Evolutionary conservation across 1,140 invertebrate genomes (phyloP).

Genomic region (Euglossa dilemma): DNA sequence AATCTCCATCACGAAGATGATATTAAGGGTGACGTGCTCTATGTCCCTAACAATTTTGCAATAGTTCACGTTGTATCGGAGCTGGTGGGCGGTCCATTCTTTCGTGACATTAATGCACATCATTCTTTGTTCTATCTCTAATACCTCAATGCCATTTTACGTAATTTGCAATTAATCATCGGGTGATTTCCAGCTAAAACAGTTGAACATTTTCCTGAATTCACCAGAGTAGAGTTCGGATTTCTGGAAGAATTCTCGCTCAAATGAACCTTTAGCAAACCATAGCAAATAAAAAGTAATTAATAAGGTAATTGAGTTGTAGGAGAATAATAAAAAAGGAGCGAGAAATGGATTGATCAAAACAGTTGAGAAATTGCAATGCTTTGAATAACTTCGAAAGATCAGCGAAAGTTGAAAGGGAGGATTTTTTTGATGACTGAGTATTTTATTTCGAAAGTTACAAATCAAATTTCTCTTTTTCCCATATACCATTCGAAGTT

Average conservation of each 20-base stretch:
- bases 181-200: background rate
- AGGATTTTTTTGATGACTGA: no score
- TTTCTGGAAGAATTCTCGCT: no score
- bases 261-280: background rate
- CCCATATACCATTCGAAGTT: background rate
- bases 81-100: constrained; percentile 39
- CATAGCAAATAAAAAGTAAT: background rate
- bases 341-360: background rate
- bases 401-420: background rate
- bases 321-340: background rate
- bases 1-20: constrained; percentile 38
- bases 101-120: constrained; percentile 45
- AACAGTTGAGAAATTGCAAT: background rate
- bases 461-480: background rate
- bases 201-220: background rate
- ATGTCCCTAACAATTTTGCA: constrained; percentile 41
- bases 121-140: constrained; percentile 19
- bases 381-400: background rate
- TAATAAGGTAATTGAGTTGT: background rate
- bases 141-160: constrained; percentile 13
- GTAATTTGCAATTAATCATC: constrained; percentile 7
- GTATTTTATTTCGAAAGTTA: no score
- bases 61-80: constrained; percentile 37
- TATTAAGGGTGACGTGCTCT: constrained; percentile 21
- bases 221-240: no score